Conservation (phyloP, 2,888 invertebrate species). For the Omphaloscelis lunosa region DNA sequence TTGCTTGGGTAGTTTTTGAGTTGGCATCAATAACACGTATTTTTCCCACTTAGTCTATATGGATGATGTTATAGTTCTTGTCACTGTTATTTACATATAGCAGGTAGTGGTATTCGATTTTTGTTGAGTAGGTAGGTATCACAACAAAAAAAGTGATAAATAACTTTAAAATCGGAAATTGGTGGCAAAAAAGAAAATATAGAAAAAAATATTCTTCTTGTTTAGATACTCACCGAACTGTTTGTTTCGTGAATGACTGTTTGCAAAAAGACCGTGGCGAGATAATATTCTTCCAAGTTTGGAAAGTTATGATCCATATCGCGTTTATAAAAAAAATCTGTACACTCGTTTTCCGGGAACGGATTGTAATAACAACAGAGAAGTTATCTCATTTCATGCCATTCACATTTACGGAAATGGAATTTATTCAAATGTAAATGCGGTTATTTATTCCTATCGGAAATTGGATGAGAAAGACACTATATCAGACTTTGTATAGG, state of each 20-base stretch:
- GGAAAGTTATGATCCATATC: not conserved
- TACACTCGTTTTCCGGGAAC: not conserved
- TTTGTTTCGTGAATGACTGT: not conserved
- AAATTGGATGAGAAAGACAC: constrained; percentile 17
- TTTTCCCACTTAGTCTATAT: too few relatives aligned
- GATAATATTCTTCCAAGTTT: not conserved
- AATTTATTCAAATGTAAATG: constrained; percentile 46
- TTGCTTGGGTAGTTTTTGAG: too few relatives aligned
- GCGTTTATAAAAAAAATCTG: not conserved
- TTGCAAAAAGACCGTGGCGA: not conserved
- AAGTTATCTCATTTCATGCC: constrained; percentile 14
- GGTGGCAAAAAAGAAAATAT: too few relatives aligned
- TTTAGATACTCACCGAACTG: too few relatives aligned
- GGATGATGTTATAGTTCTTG: too few relatives aligned
- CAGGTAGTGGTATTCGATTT: too few relatives aligned
- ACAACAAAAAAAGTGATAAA: too few relatives aligned
- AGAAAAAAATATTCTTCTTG: not conserved
- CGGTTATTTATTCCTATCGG: constrained; percentile 24
- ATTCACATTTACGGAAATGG: constrained; percentile 5
- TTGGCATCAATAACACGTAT: too few relatives aligned
- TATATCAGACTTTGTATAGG: not conserved
- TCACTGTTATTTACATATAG: too few relatives aligned
- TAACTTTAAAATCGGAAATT: too few relatives aligned
- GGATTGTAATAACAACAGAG: constrained; percentile 13
- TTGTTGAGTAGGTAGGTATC: too few relatives aligned